Conservation (phyloP, 2,888 invertebrate genomes). For the Aphidoletes aphidimyza region DNA sequence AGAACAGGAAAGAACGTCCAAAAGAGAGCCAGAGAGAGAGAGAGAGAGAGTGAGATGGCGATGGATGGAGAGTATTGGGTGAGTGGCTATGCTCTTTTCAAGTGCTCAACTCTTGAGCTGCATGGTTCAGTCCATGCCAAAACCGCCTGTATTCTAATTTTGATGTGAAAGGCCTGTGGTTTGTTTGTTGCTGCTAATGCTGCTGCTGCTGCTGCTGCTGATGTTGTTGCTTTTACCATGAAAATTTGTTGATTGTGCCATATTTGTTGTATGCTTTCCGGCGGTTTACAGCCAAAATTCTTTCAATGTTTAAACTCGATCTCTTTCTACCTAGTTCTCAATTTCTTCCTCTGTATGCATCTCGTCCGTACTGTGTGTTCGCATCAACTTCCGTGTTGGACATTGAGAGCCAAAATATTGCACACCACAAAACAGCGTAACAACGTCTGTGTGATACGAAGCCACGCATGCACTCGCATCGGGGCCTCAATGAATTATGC, state of each 20-base stretch:
- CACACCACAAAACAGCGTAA: slow-evolving; percentile 31
- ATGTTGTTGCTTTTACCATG: too few relatives aligned
- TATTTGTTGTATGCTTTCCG: slow-evolving; percentile 49
- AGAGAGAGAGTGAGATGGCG: too few relatives aligned
- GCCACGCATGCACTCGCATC: background rate
- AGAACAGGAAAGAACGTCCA: too few relatives aligned
- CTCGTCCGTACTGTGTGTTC: too few relatives aligned
- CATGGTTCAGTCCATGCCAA: background rate
- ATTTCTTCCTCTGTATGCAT: too few relatives aligned
- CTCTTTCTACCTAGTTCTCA: too few relatives aligned
- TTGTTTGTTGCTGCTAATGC: slow-evolving; percentile 2
- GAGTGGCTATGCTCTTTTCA: background rate
- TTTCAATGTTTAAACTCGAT: background rate
- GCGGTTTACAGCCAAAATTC: background rate
- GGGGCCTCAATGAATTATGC: background rate
- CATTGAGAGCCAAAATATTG: slow-evolving; percentile 44
- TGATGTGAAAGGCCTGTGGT: background rate
- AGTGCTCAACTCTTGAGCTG: background rate
- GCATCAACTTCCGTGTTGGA: slow-evolving; percentile 37
- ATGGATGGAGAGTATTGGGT: too few relatives aligned
- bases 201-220: too few relatives aligned
- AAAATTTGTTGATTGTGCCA: background rate
- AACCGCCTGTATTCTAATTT: slow-evolving; percentile 28
- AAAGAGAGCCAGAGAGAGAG: too few relatives aligned
- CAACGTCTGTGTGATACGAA: background rate